Conservation (phyloP, 2,113 vertebrate species). For the Aptenodytes patagonicus region DNA sequence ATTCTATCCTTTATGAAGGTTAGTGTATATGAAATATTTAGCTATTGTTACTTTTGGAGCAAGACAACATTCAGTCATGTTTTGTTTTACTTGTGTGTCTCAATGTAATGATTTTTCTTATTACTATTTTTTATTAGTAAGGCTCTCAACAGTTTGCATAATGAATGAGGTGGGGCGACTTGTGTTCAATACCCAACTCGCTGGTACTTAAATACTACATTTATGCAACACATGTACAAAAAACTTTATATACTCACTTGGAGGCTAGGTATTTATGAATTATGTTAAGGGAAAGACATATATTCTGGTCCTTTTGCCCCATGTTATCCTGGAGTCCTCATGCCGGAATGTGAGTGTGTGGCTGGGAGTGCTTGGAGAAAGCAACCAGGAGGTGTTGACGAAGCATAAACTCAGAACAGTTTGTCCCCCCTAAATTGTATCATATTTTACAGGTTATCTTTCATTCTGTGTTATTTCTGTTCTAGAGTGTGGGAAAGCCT, state of each 20-base stretch:
- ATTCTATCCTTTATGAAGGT: not conserved
- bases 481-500: not conserved
- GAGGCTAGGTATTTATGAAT: not conserved
- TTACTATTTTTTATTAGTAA: not conserved
- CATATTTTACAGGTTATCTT: not conserved
- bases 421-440: not conserved
- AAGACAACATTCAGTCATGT: not conserved
- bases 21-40: not conserved
- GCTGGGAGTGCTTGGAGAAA: not conserved
- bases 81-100: not conserved
- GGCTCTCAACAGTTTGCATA: not conserved
- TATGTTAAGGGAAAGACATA: not conserved
- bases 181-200: not conserved
- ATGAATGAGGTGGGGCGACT: not conserved
- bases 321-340: not conserved
- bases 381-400: not conserved
- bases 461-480: not conserved
- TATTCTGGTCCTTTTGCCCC: not conserved
- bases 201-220: not conserved
- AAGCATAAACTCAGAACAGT: not conserved
- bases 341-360: not conserved
- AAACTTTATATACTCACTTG: not conserved
- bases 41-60: not conserved
- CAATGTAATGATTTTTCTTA: not conserved
- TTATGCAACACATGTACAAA: not conserved